phyloP scores from a whole-genome alignment of 1,140 invertebrate species.

The Drosophila orena region DNA sequence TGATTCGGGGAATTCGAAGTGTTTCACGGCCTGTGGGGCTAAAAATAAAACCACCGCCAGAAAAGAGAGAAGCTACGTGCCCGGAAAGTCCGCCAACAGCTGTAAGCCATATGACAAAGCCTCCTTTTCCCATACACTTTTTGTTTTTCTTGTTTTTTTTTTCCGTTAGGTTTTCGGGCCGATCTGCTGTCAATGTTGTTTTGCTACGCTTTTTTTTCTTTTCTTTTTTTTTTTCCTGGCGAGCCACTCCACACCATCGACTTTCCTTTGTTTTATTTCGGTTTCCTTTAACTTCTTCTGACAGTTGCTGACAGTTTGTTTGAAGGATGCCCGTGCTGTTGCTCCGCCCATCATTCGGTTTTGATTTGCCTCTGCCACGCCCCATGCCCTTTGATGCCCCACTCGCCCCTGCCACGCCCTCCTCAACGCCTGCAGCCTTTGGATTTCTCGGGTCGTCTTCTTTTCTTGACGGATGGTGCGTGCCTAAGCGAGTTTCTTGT shows the following conservation, averaged over 20 bases:
- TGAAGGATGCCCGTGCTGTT: slow-evolving; percentile 62
- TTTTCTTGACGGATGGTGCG: slow-evolving; percentile 47
- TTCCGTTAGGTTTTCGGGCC: slow-evolving; percentile 1
- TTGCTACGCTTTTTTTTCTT: slow-evolving; percentile 6
- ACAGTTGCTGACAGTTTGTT: slow-evolving; percentile 81
- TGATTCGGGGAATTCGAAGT: slow-evolving; percentile 51
- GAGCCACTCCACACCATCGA: slow-evolving; percentile 2
- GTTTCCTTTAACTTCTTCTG: slow-evolving; percentile 73
- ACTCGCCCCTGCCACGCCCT: neutral
- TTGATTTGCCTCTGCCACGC: slow-evolving; percentile 44
- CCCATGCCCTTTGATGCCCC: neutral
- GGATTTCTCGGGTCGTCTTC: slow-evolving; percentile 5
- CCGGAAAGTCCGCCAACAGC: slow-evolving; percentile 26
- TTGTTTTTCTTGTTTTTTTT: neutral
- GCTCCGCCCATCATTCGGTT: slow-evolving; percentile 35
- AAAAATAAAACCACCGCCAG: slow-evolving; percentile 61
- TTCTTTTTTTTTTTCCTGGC: neutral
- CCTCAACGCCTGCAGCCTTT: neutral
- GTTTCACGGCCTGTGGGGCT: slow-evolving; percentile 51
- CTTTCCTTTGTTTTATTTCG: slow-evolving; percentile 48
- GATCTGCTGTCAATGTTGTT: slow-evolving; percentile 47
- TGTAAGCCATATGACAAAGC: slow-evolving; percentile 34
- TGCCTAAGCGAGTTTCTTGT: slow-evolving; percentile 47
- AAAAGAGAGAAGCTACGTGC: slow-evolving; percentile 1
- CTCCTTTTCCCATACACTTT: neutral